Percentiles rank a stretch among this genome's conserved stretches.
Evolutionary conservation across 2,797 vertebrate genomes (phyloP).

Genomic region (Xenentodon cancila): DNA sequence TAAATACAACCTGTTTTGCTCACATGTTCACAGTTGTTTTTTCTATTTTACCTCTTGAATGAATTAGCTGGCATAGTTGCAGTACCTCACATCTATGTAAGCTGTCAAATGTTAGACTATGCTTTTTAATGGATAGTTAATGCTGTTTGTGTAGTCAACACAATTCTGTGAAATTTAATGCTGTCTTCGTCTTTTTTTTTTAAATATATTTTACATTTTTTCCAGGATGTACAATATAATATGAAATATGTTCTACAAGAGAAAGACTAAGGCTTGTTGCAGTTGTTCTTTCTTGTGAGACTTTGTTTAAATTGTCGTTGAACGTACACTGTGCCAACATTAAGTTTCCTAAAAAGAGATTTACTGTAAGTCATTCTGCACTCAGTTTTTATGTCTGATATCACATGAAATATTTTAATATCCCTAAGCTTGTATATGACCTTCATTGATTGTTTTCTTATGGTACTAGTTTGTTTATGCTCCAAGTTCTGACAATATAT

Average conservation of each 20-base stretch:
- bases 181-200: slow-evolving; percentile 16
- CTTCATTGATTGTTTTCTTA: slow-evolving; percentile 47
- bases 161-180: slow-evolving; percentile 69
- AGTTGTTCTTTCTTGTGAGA: slow-evolving; percentile 72
- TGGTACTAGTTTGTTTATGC: slow-evolving; percentile 65
- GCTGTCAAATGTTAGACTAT: slow-evolving; percentile 50
- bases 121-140: slow-evolving; percentile 59
- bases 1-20: slow-evolving; percentile 37
- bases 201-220: slow-evolving; percentile 32
- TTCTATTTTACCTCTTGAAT: slow-evolving; percentile 33
- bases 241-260: slow-evolving; percentile 30
- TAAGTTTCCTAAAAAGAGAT: slow-evolving; percentile 55
- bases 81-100: slow-evolving; percentile 60
- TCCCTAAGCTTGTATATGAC: slow-evolving; percentile 45
- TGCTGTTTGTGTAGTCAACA: slow-evolving; percentile 57
- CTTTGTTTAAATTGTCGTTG: slow-evolving; percentile 50
- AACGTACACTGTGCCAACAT: slow-evolving; percentile 77
- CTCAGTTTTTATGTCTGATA: slow-evolving; percentile 50
- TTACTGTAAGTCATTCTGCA: slow-evolving; percentile 71
- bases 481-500: slow-evolving; percentile 57
- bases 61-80: slow-evolving; percentile 52
- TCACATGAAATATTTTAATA: slow-evolving; percentile 48
- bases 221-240: slow-evolving; percentile 41
- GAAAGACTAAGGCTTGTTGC: slow-evolving; percentile 30
- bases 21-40: slow-evolving; percentile 22